Evolutionary conservation across 2,113 vertebrate species (phyloP), one percentile per base, ranked within the genome.

Genomic region (Eolophus roseicapilla): DNA sequence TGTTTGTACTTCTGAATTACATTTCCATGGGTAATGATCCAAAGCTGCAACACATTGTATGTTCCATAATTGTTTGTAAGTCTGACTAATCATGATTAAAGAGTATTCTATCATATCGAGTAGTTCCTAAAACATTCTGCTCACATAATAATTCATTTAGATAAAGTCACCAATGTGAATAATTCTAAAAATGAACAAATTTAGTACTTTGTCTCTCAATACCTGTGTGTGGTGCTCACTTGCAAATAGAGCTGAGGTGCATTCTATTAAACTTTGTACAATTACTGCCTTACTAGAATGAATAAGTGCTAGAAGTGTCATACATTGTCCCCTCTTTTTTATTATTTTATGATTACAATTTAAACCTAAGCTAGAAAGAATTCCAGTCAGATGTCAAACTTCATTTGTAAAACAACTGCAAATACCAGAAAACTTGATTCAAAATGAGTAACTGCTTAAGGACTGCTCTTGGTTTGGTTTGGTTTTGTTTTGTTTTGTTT

Each of bases 21-120:
- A 94, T 97, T 97, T 96, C 89, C 75, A 71, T 84, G 92, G 82
- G 63, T 97, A 97, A 95, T 97, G 95, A 96, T 77, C 93, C 96
- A 88, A 65, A 97, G 50, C 88, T 96, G 69, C 83, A 88, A 71
- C 76, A 94, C 86, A 92, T 81, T 97, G 82, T 96, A 86, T 94
- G 74, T 97, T 92, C 90, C 60, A 47, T 97, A 95, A 96, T 93
- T 29, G 90, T 95, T 96, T 81, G 35, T 89, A 96, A 91, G 76
- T 96, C 84, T 96, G 91, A 95, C 86, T 96, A 93, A 95, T 96
- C 93, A 88, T 90, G n/a, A 95, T 97, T 97, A 95, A 88, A 68
- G 63, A 71, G 94, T 79, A 49, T 78, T 73, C 43, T 76, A 55
- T 57, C 76, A 50, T 71, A 84, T 33, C 24, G 44, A 95, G 63